Conservation (phyloP, 2,113 vertebrate genomes). For the Xenopus laevis region DNA sequence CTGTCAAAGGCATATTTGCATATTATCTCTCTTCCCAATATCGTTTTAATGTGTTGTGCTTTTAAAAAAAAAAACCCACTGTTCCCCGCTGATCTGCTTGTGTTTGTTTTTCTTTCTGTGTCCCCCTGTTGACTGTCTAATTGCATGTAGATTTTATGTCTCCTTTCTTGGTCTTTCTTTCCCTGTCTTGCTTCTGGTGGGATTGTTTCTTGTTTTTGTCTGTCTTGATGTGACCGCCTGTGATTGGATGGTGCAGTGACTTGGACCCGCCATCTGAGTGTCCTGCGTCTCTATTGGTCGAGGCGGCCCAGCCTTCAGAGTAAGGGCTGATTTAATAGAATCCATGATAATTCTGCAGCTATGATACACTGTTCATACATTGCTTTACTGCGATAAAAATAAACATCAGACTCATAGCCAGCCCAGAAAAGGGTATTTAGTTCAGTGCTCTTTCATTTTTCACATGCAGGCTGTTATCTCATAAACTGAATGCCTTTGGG, state of each 20-base stretch:
- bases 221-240: constrained; percentile 65
- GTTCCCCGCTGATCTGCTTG: neutral
- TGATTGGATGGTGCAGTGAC: constrained; percentile 82
- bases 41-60: no score
- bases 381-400: no score
- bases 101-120: neutral
- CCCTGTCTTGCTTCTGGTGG: constrained; percentile 52
- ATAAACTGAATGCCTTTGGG: no score
- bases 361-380: no score
- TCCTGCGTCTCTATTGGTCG: constrained; percentile 82
- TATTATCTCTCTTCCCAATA: no score
- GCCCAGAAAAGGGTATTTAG: no score
- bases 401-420: no score
- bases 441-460: no score
- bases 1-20: no score
- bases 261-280: constrained; percentile 84
- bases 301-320: constrained; percentile 82
- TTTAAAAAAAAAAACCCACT: no score
- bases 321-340: constrained; percentile 68
- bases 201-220: constrained; percentile 55
- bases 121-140: constrained; percentile 18
- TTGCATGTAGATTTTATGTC: constrained; percentile 51
- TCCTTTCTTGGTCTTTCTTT: constrained; percentile 50
- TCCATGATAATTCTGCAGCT: no score
- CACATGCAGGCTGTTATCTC: no score